Evolutionary conservation across 2,113 vertebrate genomes (phyloP).

Genomic region (Rhombomys opimus): DNA sequence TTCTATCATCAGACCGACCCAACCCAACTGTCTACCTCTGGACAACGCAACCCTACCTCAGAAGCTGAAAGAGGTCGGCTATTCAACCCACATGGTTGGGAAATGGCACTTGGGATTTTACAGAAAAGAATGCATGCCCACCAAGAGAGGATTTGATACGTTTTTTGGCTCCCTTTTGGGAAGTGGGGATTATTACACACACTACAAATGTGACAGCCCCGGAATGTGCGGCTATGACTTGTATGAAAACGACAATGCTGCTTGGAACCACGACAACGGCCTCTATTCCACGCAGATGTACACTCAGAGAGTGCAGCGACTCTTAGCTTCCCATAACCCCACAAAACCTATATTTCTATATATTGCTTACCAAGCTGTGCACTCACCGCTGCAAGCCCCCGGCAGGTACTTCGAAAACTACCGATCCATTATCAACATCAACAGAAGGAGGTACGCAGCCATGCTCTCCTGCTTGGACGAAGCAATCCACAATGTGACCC

Average conservation of each 20-base stretch:
- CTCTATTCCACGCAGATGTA: constrained; percentile 97
- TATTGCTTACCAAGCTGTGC: constrained; percentile 96
- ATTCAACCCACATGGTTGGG: constrained; percentile 98
- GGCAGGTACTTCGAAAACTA: constrained; percentile 94
- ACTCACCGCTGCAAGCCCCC: constrained; percentile 96
- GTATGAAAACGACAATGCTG: constrained; percentile 95
- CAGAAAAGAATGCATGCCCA: constrained; percentile 96
- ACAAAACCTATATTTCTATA: constrained; percentile 94
- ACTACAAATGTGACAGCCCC: constrained; percentile 96
- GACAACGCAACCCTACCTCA: constrained; percentile 96
- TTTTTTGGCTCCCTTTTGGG: constrained; percentile 97
- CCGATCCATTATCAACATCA: constrained; percentile 93
- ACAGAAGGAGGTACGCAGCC: constrained; percentile 94
- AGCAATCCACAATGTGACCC: constrained; percentile 94
- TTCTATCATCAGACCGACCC: constrained; percentile 95
- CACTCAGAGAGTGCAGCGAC: constrained; percentile 93
- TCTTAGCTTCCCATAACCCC: constrained; percentile 93
- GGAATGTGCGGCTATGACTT: constrained; percentile 96
- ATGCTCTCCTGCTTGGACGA: constrained; percentile 98
- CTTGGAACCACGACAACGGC: constrained; percentile 95
- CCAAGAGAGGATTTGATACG: constrained; percentile 95
- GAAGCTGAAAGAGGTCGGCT: constrained; percentile 95
- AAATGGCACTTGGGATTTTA: constrained; percentile 99
- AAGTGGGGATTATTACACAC: constrained; percentile 97
- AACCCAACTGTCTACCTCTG: constrained; percentile 96